Base-by-base conservation (phyloP, 2,113 vertebrate genomes). In the Scolopax mira region DNA sequence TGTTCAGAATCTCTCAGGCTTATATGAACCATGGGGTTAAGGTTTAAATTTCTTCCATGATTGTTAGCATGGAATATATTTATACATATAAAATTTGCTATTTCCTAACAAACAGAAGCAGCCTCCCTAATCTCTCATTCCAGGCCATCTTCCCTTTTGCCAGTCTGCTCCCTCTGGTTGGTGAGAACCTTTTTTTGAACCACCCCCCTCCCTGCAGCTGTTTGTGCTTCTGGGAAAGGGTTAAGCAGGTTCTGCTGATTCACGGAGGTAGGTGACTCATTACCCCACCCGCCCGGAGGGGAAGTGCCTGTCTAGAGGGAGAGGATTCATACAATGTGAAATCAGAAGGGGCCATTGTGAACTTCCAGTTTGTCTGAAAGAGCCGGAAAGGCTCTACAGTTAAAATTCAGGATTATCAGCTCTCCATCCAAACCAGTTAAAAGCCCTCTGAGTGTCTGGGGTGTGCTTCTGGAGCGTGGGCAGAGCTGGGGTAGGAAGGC, bases 231-330 rank as follows among this genome's bases (percentile, higher is more conserved):
- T 23, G 81, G 57, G 73, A 10, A 82, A 79, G 96, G 93, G 94
- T 96, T 94, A 88, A 94, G n/a, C 33, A 6, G 73, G 79, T 18
- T 86, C 37, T 57, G 90, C 77, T 48, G 88, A 62, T 49, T 39
- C 82, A 58, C 31, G 1, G 87, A 79, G 73, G 87, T 51, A 57
- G 85, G 89, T 81, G 95, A 89, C 57, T 28, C 74, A 88, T 17
- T 33, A 60, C 88, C 79, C 58, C 90, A 49, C 22, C 73, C 79
- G n/a, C 54, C 42, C 2, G 14, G 60, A 88, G 80, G 93, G 96
- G 94, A 95, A 96, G 95, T 11, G 78, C 64, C 92, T 74, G 77
- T 75, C 93, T 85, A 69, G 84, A 79, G 91, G 87, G 93, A n/a
- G 91, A 54, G 73, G 46, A 85, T 70, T 82, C 64, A 35, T 74